Evolutionary conservation across 2,113 vertebrate species (phyloP), one percentile per base, ranked within the genome.

Genomic region (Myrmecophaga tridactyla): DNA sequence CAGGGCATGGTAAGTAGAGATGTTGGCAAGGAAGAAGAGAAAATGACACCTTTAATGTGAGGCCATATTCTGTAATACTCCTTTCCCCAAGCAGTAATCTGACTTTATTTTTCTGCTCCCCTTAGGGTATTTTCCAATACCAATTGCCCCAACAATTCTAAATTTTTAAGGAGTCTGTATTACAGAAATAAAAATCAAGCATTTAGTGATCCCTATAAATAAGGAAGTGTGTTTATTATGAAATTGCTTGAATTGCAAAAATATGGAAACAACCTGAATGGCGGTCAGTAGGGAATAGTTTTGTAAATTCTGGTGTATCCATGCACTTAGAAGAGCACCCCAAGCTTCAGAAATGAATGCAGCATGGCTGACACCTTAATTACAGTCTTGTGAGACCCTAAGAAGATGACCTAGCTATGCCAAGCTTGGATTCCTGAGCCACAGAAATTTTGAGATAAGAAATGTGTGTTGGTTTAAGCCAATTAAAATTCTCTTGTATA

Each of bases 101-200:
- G 39, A 75, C 58, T 94, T 90, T 13, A 36, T 82, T 92, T 75
- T 80, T 46, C 73, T 94, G 18, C 4, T 56, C 20, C 63, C 76
- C 58, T 83, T n/a, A 72, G 77, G 63, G 87, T 10, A 43, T 73
- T 78, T 87, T 48, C 17, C 10, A 9, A 31, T 63, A 27, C 29
- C 56, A 23, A 1, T 34, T 75, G 65, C 29, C 43, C 23, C 29
- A 51, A 48, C 39, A 86, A 31, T 77, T 90, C 60, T 81, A 65
- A 58, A n/a, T n/a, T n/a, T 86, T 73, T 76, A 58, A 29, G 25
- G 39, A 88, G 9, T 58, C 27, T 63, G 3, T 48, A 3, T 88
- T 82, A 67, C 63, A 89, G 67, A 82, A 96, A 48, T 82, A 80
- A 65, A 96, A 84, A 85, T 14, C 6, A 34, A 41, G 20, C 76